Conservation (phyloP, 2,797 vertebrate genomes). For the Pelochelys cantorii region DNA sequence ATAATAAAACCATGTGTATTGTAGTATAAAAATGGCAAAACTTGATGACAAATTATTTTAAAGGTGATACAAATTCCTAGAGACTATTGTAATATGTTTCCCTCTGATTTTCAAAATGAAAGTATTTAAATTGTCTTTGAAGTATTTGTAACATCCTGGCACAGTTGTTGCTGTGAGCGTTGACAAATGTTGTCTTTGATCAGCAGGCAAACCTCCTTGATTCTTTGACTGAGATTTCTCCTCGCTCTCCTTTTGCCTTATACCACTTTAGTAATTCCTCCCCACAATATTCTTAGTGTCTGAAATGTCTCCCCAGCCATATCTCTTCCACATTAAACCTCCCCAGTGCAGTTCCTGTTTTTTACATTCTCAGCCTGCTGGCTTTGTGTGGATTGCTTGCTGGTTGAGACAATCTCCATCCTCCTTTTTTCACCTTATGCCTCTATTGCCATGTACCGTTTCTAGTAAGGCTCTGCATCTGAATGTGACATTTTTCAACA, state of each 20-base stretch:
- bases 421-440: neutral
- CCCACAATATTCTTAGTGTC: neutral
- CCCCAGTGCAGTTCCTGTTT: neutral
- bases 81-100: neutral
- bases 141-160: neutral
- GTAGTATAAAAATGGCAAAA: neutral
- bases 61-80: neutral
- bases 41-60: neutral
- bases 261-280: neutral
- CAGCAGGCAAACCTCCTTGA: neutral
- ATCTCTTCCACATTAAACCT: neutral
- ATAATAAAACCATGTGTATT: neutral
- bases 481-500: neutral
- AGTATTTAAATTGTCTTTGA: neutral
- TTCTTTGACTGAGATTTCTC: neutral
- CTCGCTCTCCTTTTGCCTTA: neutral
- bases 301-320: neutral
- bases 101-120: neutral
- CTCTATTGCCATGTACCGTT: neutral
- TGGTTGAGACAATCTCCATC: neutral
- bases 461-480: neutral
- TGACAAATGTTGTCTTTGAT: neutral
- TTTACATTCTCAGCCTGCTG: neutral
- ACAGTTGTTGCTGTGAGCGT: neutral
- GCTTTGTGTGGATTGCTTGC: neutral